These are phyloP conservation scores for Pithys albifrons DNA, from an alignment of 2,113 vertebrate species.

Conservation along the genomic window DNA sequence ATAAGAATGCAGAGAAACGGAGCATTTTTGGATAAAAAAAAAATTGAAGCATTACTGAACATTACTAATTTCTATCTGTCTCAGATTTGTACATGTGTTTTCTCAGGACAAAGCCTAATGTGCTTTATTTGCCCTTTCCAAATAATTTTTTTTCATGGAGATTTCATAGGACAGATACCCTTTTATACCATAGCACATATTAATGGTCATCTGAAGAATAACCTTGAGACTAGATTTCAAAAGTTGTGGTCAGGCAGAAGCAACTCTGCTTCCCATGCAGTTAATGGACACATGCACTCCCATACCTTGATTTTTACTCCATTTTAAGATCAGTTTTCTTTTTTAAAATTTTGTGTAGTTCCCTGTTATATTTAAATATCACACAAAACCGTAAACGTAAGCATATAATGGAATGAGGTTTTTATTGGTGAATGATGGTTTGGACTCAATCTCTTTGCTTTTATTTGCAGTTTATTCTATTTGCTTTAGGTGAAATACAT, in stretches of 20 bases:
- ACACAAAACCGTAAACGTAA: constrained; percentile 75
- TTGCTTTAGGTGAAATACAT: constrained; percentile 9
- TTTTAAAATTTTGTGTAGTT: constrained; percentile 16
- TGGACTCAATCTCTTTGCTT: constrained; percentile 19
- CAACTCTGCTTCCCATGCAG: not conserved
- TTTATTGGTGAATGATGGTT: constrained; percentile 61
- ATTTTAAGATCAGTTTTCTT: not conserved
- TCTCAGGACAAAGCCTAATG: not conserved
- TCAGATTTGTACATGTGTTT: not conserved
- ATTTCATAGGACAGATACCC: not conserved
- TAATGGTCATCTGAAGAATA: not conserved
- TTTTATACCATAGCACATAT: not conserved
- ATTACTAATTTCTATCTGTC: not conserved
- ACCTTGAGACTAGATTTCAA: not conserved
- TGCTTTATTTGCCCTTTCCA: not conserved
- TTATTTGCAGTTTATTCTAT: constrained; percentile 44
- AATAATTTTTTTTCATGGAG: not conserved
- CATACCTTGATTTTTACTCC: not conserved
- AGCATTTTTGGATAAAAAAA: not conserved
- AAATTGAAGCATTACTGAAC: not conserved
- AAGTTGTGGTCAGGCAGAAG: not conserved
- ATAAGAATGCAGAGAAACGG: not conserved
- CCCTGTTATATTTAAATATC: constrained; percentile 78
- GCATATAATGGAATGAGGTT: constrained; percentile 71
- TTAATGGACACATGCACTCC: not conserved